Percentiles rank a stretch among this genome's conserved stretches.
phyloP scores from a whole-genome alignment of 64 coral and sea anemone genomes.

The Acropora yongei region DNA sequence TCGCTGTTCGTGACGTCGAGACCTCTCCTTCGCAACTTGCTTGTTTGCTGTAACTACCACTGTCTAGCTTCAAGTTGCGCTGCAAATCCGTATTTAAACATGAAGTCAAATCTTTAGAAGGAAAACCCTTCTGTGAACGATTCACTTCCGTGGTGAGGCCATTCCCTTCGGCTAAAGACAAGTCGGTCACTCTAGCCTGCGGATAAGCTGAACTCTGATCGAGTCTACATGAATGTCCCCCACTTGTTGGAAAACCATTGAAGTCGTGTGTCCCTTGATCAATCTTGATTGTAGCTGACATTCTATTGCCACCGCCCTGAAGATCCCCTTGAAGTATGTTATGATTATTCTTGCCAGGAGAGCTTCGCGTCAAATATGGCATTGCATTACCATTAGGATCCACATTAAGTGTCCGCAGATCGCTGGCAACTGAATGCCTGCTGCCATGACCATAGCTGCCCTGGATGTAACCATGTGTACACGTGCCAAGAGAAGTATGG shows the following conservation, averaged over 20 bases:
- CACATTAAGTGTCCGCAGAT: neutral
- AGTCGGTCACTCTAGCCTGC: neutral
- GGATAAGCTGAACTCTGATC: neutral
- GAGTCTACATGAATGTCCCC: no score
- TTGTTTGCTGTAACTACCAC: neutral
- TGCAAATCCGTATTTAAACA: slow-evolving; percentile 3
- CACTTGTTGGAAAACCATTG: neutral
- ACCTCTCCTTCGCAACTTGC: neutral
- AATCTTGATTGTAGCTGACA: neutral
- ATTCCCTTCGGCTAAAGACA: neutral
- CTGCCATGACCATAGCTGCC: neutral
- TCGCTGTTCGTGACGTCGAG: neutral
- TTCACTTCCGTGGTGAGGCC: no score
- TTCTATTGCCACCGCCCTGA: neutral
- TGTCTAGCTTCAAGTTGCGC: neutral
- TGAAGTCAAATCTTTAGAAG: neutral
- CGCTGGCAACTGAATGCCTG: neutral
- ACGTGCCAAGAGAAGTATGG: neutral
- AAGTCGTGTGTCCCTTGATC: neutral
- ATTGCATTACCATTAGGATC: neutral
- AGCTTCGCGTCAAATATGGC: neutral
- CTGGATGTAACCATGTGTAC: neutral
- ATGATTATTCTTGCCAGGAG: neutral
- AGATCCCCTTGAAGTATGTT: neutral
- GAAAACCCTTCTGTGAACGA: neutral